phyloP scores from a whole-genome alignment of 2,888 invertebrate genomes.

The Caenorhabditis becei region DNA sequence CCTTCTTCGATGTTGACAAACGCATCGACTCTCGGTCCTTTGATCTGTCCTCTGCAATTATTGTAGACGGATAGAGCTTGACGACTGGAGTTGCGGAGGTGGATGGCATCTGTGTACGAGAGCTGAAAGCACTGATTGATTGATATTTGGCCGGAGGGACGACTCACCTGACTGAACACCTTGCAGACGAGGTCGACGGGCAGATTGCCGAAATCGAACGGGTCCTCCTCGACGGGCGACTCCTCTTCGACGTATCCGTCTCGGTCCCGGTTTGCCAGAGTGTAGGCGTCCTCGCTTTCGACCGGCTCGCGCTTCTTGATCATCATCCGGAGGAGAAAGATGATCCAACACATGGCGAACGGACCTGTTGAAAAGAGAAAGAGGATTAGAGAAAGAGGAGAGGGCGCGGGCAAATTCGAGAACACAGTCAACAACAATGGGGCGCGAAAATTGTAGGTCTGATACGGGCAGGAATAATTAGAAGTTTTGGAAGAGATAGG shows the following conservation, averaged over 20 bases:
- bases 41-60: not conserved
- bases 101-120: slow-evolving; percentile 16
- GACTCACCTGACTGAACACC: not conserved
- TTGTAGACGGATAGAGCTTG: not conserved
- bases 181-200: not conserved
- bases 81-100: slow-evolving; percentile 1
- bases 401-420: slow-evolving; percentile 2
- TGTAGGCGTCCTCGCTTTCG: slow-evolving; percentile 9
- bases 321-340: slow-evolving; percentile 25
- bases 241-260: not conserved
- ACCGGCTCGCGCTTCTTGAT: slow-evolving; percentile 15
- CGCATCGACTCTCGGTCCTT: slow-evolving; percentile 17
- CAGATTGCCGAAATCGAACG: not conserved
- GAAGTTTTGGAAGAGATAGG: too few relatives aligned
- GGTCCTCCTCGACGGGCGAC: not conserved
- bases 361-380: not conserved
- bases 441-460: not conserved
- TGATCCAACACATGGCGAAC: slow-evolving; percentile 7
- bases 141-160: not conserved
- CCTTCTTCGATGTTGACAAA: slow-evolving; percentile 21
- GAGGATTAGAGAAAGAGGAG: slow-evolving; percentile 27
- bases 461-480: too few relatives aligned
- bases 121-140: slow-evolving; percentile 8
- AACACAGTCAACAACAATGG: slow-evolving; percentile 12
- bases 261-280: not conserved